Evolutionary conservation across 2,888 invertebrate species (phyloP), one percentile per base, ranked within the genome.

Genomic region (Glaucopsyche alexis): DNA sequence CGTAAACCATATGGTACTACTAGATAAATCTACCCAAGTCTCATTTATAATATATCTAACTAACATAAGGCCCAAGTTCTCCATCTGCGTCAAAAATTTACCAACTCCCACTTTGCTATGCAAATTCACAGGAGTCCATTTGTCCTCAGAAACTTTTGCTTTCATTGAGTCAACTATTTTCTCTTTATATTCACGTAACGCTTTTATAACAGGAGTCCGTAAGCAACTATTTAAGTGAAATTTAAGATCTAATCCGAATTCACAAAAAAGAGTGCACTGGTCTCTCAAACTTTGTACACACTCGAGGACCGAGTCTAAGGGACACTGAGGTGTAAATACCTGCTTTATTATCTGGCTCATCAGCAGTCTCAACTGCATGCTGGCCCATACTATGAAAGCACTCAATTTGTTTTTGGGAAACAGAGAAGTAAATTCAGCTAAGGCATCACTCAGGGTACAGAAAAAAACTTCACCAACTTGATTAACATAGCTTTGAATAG

Each of bases 181-280:
- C 78, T 97, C 96, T 79, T 95, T 95, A 69, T 96, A 95, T 80
- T 97, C 97, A 79, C 94, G 94, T 75, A 98, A 90, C 38, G 96
- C 95, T 87, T 95, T 95, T 65, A 95, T 95, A 71, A 98, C 92
- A 0, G 97, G 96, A 13, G 94, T 94, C 76, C 97, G 94, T 75
- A 99, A 90, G 76, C 97, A 95, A 40, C 97, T 96, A 84, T 99
- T 97, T 80, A 99, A 94, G 84, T 98, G 97, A 87, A 98, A 99
- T 77, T 96, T 95, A 74, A 99, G 93, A 91, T 99, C 99, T 80
- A 99, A 94, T 1, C 99, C 99, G 80, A 95, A 92, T 81, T 95
- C 93, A 82, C 94, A 95, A 82, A 94, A 89, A 79, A 92, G 81
- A 76, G 79, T 82, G 79, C 96, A 97, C 81, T 97, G 96, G 75